phyloP scores from a whole-genome alignment of 2,797 vertebrate species.

The Acipenser transmontanus region DNA sequence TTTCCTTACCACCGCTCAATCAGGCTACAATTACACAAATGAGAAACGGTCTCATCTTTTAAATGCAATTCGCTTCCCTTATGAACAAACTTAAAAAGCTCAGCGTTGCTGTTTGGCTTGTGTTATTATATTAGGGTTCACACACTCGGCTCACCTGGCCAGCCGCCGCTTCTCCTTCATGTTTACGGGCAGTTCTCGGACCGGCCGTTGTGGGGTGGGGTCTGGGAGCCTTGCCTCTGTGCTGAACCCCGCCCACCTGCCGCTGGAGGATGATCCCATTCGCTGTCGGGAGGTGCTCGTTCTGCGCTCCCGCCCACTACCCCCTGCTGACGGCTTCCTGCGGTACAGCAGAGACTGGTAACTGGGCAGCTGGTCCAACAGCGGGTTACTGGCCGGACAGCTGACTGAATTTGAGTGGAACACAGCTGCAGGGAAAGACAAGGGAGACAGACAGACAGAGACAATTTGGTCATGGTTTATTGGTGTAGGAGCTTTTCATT shows the following conservation, averaged over 20 bases:
- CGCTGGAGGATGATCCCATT: constrained; percentile 38
- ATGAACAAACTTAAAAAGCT: too few relatives aligned
- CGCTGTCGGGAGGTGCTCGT: constrained; percentile 37
- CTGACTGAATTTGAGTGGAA: constrained; percentile 42
- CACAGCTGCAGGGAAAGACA: constrained; percentile 31
- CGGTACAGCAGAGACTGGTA: constrained; percentile 74
- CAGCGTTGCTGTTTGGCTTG: too few relatives aligned
- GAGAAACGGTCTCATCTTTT: too few relatives aligned
- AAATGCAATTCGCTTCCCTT: too few relatives aligned
- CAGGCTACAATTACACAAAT: too few relatives aligned
- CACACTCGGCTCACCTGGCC: constrained; percentile 51
- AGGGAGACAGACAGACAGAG: too few relatives aligned
- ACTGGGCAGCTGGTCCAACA: constrained; percentile 87
- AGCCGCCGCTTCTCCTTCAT: constrained; percentile 70
- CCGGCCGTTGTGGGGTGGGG: constrained; percentile 27
- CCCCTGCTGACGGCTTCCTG: constrained; percentile 41
- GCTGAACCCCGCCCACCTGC: constrained; percentile 31
- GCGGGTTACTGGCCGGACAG: constrained; percentile 50
- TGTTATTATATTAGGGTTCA: too few relatives aligned
- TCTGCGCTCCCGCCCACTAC: constrained; percentile 35
- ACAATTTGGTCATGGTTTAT: too few relatives aligned
- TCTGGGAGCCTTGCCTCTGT: constrained; percentile 30
- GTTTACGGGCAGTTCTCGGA: constrained; percentile 49
- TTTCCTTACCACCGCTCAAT: too few relatives aligned
- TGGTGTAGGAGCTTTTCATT: too few relatives aligned